These are phyloP conservation scores for Sebastes melanostomus DNA, from an alignment of 2,797 vertebrate species.

Conservation along the genomic window DNA sequence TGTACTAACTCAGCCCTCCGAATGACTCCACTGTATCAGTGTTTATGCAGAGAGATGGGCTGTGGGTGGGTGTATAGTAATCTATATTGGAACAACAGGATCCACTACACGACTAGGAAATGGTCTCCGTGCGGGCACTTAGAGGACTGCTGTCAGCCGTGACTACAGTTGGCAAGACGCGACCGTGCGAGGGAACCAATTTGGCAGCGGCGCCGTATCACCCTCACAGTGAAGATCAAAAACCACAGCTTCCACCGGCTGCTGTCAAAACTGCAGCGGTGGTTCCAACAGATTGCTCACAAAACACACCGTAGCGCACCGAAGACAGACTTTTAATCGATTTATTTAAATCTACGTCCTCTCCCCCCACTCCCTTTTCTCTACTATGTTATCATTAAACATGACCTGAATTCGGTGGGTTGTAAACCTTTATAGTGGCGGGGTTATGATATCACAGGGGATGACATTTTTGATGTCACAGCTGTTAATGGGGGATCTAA, in stretches of 20 bases:
- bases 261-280: slow-evolving; percentile 8
- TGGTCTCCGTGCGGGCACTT: slow-evolving; percentile 20
- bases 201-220: slow-evolving; percentile 10
- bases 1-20: neutral
- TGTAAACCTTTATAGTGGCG: slow-evolving; percentile 47
- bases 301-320: neutral
- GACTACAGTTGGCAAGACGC: slow-evolving; percentile 32
- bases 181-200: slow-evolving; percentile 25
- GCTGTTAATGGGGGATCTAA: slow-evolving; percentile 27
- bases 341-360: slow-evolving; percentile 8
- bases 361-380: neutral
- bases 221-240: slow-evolving; percentile 24
- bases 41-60: neutral
- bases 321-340: neutral
- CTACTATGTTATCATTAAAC: slow-evolving; percentile 28
- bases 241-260: slow-evolving; percentile 14
- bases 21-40: neutral
- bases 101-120: slow-evolving; percentile 1
- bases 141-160: slow-evolving; percentile 28
- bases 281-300: slow-evolving; percentile 18
- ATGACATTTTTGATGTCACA: slow-evolving; percentile 32
- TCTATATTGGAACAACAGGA: slow-evolving; percentile 9
- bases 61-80: neutral
- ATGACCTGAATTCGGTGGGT: slow-evolving; percentile 9
- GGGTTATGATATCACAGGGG: slow-evolving; percentile 19